phyloP scores from a whole-genome alignment of 2,797 vertebrate genomes.

The Sciurus vulgaris region DNA sequence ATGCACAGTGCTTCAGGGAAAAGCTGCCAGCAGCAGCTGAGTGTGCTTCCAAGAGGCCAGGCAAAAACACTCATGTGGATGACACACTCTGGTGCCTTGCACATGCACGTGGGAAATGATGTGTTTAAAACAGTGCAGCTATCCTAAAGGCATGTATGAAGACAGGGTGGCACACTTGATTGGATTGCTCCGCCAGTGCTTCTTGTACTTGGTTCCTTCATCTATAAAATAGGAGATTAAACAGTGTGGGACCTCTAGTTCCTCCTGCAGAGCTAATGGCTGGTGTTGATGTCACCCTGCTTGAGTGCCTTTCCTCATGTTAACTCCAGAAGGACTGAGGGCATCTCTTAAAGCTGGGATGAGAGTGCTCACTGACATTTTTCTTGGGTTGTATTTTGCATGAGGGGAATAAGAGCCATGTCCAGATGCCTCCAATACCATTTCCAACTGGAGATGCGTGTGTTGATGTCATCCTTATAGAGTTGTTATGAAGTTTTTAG shows the following conservation, averaged over 20 bases:
- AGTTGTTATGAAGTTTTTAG: background rate
- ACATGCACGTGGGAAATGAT: background rate
- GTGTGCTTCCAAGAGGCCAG: background rate
- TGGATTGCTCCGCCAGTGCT: background rate
- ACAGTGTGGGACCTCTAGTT: background rate
- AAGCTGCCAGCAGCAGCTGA: background rate
- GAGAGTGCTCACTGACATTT: background rate
- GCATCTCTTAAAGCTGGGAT: background rate
- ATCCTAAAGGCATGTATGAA: background rate
- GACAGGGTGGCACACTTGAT: background rate
- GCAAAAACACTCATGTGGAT: background rate
- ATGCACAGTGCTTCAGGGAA: background rate
- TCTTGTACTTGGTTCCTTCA: background rate
- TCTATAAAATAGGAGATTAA: background rate
- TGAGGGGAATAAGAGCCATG: background rate
- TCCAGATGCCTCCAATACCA: too few relatives aligned
- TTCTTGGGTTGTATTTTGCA: background rate
- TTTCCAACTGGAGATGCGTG: background rate
- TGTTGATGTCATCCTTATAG: background rate
- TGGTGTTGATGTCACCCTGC: background rate
- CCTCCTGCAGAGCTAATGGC: background rate
- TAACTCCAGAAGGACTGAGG: background rate
- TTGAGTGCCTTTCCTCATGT: background rate
- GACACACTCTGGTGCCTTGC: background rate
- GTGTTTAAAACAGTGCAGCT: background rate